Conservation (phyloP, 1,140 invertebrate species). For the Drosophila grimshawi region DNA sequence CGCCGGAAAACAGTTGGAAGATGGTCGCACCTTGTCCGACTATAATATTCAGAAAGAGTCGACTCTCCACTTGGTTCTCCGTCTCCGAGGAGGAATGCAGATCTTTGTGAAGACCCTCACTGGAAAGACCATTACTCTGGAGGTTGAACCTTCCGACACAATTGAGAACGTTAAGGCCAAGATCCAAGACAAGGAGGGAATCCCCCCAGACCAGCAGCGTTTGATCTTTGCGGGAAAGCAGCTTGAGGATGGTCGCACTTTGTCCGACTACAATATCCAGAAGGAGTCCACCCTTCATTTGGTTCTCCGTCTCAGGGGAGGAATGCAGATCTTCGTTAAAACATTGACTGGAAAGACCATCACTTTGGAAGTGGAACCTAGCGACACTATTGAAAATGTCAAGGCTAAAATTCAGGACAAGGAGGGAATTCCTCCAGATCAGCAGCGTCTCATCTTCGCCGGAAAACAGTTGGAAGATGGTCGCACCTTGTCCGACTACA, state of each 20-base stretch:
- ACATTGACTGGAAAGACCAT: constrained; percentile 94
- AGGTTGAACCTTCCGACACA: too few species aligned
- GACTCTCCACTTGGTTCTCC: too few species aligned
- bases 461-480: constrained; percentile 93
- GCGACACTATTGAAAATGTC: constrained; percentile 71
- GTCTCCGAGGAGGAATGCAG: too few species aligned
- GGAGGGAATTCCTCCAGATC: constrained; percentile 89
- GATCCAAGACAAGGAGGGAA: too few species aligned
- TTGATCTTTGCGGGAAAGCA: constrained; percentile 92
- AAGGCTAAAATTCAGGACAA: constrained; percentile 82
- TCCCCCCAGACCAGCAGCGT: constrained; percentile 87
- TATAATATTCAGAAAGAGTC: too few species aligned
- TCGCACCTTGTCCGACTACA: constrained; percentile 91
- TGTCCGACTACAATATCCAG: constrained; percentile 94
- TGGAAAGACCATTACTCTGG: too few species aligned
- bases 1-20: too few species aligned
- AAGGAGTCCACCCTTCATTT: constrained; percentile 88
- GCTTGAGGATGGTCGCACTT: constrained; percentile 91
- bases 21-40: too few species aligned
- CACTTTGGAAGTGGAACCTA: constrained; percentile 87
- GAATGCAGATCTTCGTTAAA: constrained; percentile 95
- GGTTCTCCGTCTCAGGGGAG: constrained; percentile 91
- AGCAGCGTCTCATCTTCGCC: constrained; percentile 90
- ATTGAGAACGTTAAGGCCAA: too few species aligned
- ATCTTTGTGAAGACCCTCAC: too few species aligned